A percentile compares a stretch with the other conserved stretches of the same genome.
Evolutionary conservation across 2,888 invertebrate species (phyloP).

Genomic region (Ophioninae sp.): DNA sequence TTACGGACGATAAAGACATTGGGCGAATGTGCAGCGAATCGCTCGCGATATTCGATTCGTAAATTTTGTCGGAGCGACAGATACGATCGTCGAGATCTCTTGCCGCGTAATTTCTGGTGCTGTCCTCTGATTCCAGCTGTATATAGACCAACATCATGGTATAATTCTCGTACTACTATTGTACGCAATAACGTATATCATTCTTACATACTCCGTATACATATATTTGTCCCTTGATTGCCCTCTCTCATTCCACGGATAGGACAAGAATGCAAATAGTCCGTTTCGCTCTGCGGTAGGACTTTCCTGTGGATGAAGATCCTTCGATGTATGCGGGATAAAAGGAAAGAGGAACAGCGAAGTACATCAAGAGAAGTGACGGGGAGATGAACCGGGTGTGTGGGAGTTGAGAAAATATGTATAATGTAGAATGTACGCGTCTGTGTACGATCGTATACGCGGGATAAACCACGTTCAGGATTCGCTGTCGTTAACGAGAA

Average conservation of each 20-base stretch:
- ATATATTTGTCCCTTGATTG: constrained; percentile 53
- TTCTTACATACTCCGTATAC: constrained; percentile 7
- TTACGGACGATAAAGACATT: constrained; percentile 71
- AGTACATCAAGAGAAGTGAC: constrained; percentile 38
- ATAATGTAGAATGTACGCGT: neutral
- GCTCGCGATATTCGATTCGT: constrained; percentile 69
- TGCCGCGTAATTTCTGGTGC: constrained; percentile 70
- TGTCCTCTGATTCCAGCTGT: constrained; percentile 50
- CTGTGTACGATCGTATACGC: constrained; percentile 3
- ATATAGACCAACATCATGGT: constrained; percentile 5
- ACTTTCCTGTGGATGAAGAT: neutral
- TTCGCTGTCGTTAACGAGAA: constrained; percentile 62
- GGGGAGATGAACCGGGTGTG: constrained; percentile 44
- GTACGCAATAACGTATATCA: constrained; percentile 38
- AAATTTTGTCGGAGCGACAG: constrained; percentile 73
- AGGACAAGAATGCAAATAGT: constrained; percentile 55
- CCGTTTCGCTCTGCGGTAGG: constrained; percentile 14
- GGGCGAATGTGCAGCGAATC: constrained; percentile 65
- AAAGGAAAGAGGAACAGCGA: constrained; percentile 34
- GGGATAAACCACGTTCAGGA: constrained; percentile 45
- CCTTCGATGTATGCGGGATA: neutral
- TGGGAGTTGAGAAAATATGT: constrained; percentile 48
- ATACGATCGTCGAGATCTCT: constrained; percentile 70
- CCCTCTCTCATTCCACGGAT: constrained; percentile 32
- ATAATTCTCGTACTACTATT: constrained; percentile 41